A percentile compares a stretch with the other conserved stretches of the same genome.
Conservation (phyloP, 2,113 vertebrate species). For the Todiramphus saurophagus region DNA sequence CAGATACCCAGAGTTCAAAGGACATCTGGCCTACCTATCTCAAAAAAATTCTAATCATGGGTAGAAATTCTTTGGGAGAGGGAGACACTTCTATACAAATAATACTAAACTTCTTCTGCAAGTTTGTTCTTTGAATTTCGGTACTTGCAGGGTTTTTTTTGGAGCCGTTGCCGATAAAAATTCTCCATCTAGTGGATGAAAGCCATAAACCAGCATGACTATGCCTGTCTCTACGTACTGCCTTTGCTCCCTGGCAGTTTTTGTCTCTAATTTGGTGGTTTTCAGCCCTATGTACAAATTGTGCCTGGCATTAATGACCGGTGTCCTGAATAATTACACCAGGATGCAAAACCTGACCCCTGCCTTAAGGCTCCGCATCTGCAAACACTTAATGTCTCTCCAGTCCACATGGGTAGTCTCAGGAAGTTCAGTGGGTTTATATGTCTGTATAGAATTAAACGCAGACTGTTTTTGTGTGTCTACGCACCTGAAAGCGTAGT, state of each 20-base stretch:
- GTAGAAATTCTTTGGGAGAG: neutral
- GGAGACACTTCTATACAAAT: neutral
- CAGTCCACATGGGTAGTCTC: too few relatives aligned
- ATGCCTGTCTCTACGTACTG: neutral
- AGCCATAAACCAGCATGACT: neutral
- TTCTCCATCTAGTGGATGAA: slow-evolving; percentile 8
- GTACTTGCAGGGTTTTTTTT: neutral
- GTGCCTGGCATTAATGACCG: neutral
- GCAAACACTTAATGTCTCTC: fast-evolving
- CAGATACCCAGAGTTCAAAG: neutral
- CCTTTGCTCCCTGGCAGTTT: neutral
- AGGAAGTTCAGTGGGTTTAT: neutral
- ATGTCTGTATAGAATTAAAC: neutral
- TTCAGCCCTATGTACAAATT: neutral
- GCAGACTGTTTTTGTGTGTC: neutral
- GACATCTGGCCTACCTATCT: neutral
- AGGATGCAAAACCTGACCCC: neutral
- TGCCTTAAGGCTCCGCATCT: neutral
- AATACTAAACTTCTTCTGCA: neutral
- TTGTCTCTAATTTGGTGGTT: neutral
- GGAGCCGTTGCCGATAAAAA: neutral
- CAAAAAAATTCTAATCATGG: neutral
- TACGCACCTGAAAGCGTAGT: neutral
- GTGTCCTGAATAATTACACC: neutral
- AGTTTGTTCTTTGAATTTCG: neutral